A percentile compares a stretch with the other conserved stretches of the same genome.
These are phyloP conservation scores for Amblyornis subalaris DNA, from an alignment of 2,113 vertebrate genomes.

Conservation along the genomic window DNA sequence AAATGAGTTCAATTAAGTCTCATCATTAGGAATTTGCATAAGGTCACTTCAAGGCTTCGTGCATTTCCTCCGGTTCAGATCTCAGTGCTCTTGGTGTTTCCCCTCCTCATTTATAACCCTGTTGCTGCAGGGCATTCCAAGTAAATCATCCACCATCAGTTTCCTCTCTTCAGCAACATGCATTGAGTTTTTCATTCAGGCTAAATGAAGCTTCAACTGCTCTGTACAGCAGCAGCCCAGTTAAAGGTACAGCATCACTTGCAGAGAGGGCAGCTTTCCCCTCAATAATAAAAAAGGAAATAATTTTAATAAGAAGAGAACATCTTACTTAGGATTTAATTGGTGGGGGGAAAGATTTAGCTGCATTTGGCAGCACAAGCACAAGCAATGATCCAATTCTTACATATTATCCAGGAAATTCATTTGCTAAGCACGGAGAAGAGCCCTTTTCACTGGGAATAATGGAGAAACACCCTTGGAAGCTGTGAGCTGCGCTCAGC, in stretches of 20 bases:
- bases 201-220: conserved; percentile 37
- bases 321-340: not conserved
- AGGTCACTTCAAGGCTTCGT: conserved; percentile 33
- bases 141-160: conserved; percentile 58
- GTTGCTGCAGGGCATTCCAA: conserved; percentile 31
- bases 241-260: conserved; percentile 16
- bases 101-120: conserved; percentile 16
- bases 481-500: not conserved
- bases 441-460: not conserved
- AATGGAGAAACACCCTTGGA: not conserved
- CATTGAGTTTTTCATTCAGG: conserved; percentile 9
- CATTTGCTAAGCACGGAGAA: not conserved
- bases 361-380: not conserved
- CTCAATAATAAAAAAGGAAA: not conserved
- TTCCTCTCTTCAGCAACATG: conserved; percentile 43
- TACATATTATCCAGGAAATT: not conserved
- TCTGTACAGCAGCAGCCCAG: not conserved
- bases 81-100: conserved; percentile 18
- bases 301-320: not conserved
- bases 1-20: conserved; percentile 16
- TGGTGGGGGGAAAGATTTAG: not conserved
- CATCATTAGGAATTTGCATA: conserved; percentile 53
- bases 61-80: conserved; percentile 44
- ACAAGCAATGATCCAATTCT: not conserved
- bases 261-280: not conserved